Evolutionary conservation across 2,113 vertebrate species (phyloP).

Genomic region (Oncorhynchus mykiss): DNA sequence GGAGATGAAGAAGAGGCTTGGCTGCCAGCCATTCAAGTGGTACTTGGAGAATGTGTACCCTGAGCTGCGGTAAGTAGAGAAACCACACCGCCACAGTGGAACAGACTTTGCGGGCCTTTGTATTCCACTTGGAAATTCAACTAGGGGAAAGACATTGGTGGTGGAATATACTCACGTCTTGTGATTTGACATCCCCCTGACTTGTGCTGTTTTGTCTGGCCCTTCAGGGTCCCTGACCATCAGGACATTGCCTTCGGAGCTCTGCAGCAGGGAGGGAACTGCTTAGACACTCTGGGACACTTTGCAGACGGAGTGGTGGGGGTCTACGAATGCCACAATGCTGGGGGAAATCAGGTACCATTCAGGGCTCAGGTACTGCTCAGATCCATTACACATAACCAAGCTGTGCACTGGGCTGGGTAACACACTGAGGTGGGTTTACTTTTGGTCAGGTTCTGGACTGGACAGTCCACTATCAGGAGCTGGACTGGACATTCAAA

Average conservation of each 20-base stretch:
- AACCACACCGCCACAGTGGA: not conserved
- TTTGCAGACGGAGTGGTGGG: conserved; percentile 98
- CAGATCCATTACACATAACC: conserved; percentile 19
- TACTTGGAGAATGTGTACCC: conserved; percentile 99
- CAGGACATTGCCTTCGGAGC: conserved; percentile 98
- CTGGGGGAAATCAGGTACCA: conserved; percentile 95
- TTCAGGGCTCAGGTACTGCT: conserved; percentile 59
- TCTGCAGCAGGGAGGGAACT: conserved; percentile 96
- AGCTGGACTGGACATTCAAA: too few species aligned
- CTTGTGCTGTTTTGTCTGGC: not conserved
- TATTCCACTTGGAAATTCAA: not conserved
- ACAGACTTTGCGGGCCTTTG: not conserved
- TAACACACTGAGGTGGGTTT: not conserved
- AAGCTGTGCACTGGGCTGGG: not conserved
- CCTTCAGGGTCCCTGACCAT: conserved; percentile 91
- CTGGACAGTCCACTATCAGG: too few species aligned
- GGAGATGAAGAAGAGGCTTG: conserved; percentile 92
- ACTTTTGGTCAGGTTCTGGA: too few species aligned
- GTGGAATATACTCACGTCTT: not conserved
- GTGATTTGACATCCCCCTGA: not conserved
- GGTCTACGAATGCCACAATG: conserved; percentile 98
- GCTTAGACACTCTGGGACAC: conserved; percentile 95
- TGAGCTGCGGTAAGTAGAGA: conserved; percentile 84
- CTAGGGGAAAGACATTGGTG: not conserved
- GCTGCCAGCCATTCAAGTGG: conserved; percentile 96